These are phyloP conservation scores for Hydrozoanthus gracilis DNA, from an alignment of 92 coral and sea anemone genomes.

Conservation along the genomic window DNA sequence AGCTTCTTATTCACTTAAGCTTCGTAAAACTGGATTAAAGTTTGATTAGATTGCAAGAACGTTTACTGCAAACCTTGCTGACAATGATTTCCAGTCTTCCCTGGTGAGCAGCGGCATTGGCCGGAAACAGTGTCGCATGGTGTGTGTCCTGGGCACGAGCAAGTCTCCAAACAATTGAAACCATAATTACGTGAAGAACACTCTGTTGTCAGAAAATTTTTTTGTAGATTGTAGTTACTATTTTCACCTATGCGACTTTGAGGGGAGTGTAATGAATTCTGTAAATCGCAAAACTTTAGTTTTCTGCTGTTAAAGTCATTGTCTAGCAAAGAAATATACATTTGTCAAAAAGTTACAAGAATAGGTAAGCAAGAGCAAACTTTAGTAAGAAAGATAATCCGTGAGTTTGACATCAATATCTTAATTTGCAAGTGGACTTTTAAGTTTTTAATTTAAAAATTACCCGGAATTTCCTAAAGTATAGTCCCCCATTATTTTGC, in stretches of 20 bases:
- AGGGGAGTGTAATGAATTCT: not conserved
- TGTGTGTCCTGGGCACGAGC: conserved; percentile 67
- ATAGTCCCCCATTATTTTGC: too few species aligned
- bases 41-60: not conserved
- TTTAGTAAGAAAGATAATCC: too few species aligned
- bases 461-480: too few species aligned
- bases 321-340: too few species aligned
- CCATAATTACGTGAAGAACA: conserved; percentile 75
- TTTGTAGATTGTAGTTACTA: not conserved
- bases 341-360: too few species aligned
- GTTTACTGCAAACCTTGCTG: conserved; percentile 57
- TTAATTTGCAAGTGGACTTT: too few species aligned
- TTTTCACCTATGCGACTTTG: not conserved
- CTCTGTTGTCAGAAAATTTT: conserved; percentile 43
- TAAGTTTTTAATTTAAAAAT: too few species aligned
- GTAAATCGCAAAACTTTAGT: not conserved
- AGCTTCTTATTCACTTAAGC: too few species aligned
- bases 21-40: too few species aligned
- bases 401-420: too few species aligned
- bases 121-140: conserved; percentile 78
- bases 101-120: conserved; percentile 76
- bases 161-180: conserved; percentile 59
- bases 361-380: too few species aligned
- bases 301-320: too few species aligned
- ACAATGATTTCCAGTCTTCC: conserved; percentile 73